Evolutionary conservation across 2,113 vertebrate species (phyloP).

Genomic region (Oncorhynchus gorbuscha): DNA sequence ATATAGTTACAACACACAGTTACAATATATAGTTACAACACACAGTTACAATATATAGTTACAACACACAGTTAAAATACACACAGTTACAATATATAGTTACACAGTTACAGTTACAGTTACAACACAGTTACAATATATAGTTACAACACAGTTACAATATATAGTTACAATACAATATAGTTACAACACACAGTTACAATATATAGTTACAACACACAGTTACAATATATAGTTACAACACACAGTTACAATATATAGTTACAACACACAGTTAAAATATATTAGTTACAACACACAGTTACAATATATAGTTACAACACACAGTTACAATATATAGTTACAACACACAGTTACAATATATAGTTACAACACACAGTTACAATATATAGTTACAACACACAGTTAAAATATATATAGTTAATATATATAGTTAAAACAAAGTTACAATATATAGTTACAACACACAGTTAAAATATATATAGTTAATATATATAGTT

Average conservation of each 20-base stretch:
- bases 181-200: neutral
- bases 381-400: no score
- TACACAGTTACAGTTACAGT: no score
- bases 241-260: neutral
- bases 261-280: constrained; percentile 2
- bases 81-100: neutral
- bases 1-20: neutral
- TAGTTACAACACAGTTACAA: neutral
- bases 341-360: no score
- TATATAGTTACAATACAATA: neutral
- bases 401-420: no score
- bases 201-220: neutral
- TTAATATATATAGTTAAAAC: no score
- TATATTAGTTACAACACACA: neutral
- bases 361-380: no score
- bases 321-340: neutral
- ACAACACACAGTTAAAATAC: neutral
- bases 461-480: no score
- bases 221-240: no score
- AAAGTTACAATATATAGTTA: no score
- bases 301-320: neutral
- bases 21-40: neutral
- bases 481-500: no score
- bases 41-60: constrained; percentile 1
- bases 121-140: no score